phyloP scores from a whole-genome alignment of 2,888 invertebrate genomes.

The Chrysomela aeneicollis region DNA sequence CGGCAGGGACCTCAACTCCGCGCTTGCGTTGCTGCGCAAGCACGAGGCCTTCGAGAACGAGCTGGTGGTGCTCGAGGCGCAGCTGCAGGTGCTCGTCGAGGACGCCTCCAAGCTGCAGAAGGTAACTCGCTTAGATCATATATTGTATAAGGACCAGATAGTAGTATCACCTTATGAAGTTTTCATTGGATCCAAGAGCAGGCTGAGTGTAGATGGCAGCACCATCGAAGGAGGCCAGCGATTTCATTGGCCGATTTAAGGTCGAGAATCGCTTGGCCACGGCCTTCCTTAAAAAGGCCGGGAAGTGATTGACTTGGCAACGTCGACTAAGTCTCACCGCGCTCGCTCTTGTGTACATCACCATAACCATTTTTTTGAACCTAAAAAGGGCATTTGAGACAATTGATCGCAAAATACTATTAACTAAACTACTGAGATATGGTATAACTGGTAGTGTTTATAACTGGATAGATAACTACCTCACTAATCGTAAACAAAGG shows the following conservation, averaged over 20 bases:
- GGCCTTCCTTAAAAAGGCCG: too few species aligned
- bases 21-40: slow-evolving; percentile 80
- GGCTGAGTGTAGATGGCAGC: too few species aligned
- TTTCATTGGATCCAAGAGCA: too few species aligned
- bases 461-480: not conserved
- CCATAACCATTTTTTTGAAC: not conserved
- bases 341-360: too few species aligned
- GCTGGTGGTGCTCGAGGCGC: slow-evolving; percentile 89
- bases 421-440: not conserved
- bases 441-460: not conserved
- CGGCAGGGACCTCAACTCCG: slow-evolving; percentile 86
- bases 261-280: too few species aligned
- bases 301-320: too few species aligned
- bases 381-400: slow-evolving; percentile 2
- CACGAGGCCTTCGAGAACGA: slow-evolving; percentile 96
- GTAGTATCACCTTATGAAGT: too few species aligned
- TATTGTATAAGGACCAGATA: too few species aligned
- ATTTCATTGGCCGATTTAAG: too few species aligned
- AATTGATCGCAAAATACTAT: not conserved
- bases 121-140: too few species aligned
- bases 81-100: slow-evolving; percentile 88
- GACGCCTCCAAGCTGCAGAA: slow-evolving; percentile 89
- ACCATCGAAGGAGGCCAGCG: too few species aligned
- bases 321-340: too few species aligned
- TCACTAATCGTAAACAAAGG: not conserved